A percentile compares a stretch with the other conserved stretches of the same genome.
Evolutionary conservation across 2,888 invertebrate genomes (phyloP).

Genomic region (Tholera decimalis): DNA sequence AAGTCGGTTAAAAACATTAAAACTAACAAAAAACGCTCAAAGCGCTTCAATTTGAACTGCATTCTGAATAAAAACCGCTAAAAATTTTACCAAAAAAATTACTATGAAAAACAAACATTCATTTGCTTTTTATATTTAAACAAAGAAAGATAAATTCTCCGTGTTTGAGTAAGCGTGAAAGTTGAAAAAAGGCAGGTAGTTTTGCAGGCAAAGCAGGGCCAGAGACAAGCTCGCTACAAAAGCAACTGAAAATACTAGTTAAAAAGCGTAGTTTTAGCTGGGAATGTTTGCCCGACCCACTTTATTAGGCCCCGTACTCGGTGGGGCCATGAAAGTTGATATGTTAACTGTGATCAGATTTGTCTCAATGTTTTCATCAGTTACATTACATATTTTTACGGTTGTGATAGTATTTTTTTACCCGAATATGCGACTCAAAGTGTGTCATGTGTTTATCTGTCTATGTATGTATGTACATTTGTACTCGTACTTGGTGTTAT

Average conservation of each 20-base stretch:
- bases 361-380: not conserved
- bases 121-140: conserved; percentile 57
- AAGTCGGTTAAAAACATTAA: too few relatives aligned
- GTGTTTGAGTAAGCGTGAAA: conserved; percentile 73
- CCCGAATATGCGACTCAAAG: too few relatives aligned
- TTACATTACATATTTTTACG: not conserved
- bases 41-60: conserved; percentile 23
- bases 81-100: conserved; percentile 16
- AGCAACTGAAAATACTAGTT: conserved; percentile 86
- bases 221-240: conserved; percentile 80
- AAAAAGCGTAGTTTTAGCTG: conserved; percentile 86
- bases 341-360: conserved; percentile 30
- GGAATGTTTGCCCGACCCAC: conserved; percentile 87
- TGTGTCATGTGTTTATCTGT: too few relatives aligned
- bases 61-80: conserved; percentile 15
- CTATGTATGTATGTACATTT: too few relatives aligned
- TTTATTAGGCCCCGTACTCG: conserved; percentile 82
- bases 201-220: conserved; percentile 67
- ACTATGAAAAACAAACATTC: conserved; percentile 47
- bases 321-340: conserved; percentile 69
- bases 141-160: conserved; percentile 68
- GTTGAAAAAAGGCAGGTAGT: conserved; percentile 67
- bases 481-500: too few relatives aligned
- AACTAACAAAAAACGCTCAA: not conserved
- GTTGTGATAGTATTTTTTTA: too few relatives aligned